Conservation (phyloP, 1,140 invertebrate genomes). For the Euura lappo region DNA sequence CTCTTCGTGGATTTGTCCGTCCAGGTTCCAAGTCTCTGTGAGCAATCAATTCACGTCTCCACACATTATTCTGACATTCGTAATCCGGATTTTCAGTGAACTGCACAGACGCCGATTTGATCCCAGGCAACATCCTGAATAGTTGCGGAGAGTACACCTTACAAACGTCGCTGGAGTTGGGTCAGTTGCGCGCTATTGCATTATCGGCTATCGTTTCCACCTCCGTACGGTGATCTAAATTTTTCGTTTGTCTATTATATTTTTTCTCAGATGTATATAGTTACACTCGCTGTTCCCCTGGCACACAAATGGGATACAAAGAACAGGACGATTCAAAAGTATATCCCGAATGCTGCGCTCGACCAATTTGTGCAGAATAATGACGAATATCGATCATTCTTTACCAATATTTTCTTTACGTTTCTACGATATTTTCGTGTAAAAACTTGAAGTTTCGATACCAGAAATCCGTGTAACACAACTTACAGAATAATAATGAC, state of each 20-base stretch:
- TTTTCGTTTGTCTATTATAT: not conserved
- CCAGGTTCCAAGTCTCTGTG: not conserved
- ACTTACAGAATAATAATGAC: too few relatives aligned
- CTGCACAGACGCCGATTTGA: not conserved
- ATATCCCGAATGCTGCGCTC: not conserved
- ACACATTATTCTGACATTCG: too few relatives aligned
- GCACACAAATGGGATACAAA: not conserved
- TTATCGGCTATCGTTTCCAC: not conserved
- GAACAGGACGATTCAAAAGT: not conserved
- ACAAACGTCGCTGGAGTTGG: not conserved
- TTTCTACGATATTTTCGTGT: too few relatives aligned
- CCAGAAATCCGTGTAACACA: too few relatives aligned
- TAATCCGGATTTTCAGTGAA: not conserved
- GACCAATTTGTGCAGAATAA: not conserved
- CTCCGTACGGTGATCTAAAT: not conserved
- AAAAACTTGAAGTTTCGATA: too few relatives aligned
- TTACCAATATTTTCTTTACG: too few relatives aligned
- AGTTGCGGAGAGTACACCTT: not conserved
- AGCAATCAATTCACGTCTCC: not conserved
- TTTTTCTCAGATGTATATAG: not conserved
- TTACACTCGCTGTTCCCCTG: not conserved
- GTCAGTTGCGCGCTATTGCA: not conserved
- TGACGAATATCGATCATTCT: too few relatives aligned
- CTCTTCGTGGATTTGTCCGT: not conserved
- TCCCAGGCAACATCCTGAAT: not conserved